These are phyloP conservation scores for Bergia puertoricense DNA, from an alignment of 92 coral and sea anemone species.

Conservation along the genomic window DNA sequence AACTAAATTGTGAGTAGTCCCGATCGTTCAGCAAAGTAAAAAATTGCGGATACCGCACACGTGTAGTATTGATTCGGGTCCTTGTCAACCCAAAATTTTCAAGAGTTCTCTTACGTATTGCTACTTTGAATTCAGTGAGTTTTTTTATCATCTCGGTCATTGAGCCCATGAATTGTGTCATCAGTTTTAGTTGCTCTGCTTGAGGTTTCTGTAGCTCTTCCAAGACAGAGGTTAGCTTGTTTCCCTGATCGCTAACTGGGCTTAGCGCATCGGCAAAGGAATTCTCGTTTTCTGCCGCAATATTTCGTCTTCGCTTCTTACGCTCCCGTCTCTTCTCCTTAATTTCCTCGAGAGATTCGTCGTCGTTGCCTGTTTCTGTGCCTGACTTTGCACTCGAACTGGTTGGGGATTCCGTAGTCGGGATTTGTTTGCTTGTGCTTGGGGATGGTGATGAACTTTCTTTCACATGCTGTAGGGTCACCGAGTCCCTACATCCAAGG, in stretches of 20 bases:
- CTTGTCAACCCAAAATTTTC: neutral
- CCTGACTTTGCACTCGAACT: neutral
- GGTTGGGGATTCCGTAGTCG: conserved; percentile 2
- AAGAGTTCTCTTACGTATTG: neutral
- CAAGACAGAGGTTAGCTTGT: neutral
- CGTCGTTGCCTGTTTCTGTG: neutral
- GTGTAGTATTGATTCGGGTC: too few relatives aligned
- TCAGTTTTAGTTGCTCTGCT: neutral
- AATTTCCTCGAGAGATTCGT: neutral
- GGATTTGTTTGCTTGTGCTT: conserved; percentile 15
- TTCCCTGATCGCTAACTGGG: neutral
- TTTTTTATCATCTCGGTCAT: conserved; percentile 2
- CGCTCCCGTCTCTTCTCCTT: neutral
- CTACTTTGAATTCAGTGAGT: neutral
- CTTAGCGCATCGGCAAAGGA: neutral
- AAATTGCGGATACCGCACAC: neutral
- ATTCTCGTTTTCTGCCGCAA: neutral
- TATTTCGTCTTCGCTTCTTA: neutral
- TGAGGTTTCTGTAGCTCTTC: neutral
- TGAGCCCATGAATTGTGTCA: conserved; percentile 13
- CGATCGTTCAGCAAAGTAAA: neutral
- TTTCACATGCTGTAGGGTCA: conserved; percentile 25
- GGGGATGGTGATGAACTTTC: neutral
- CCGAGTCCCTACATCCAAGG: conserved; percentile 42
- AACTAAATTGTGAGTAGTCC: neutral